Conservation (phyloP, 1,140 invertebrate species). For the Ridgeia piscesae region DNA sequence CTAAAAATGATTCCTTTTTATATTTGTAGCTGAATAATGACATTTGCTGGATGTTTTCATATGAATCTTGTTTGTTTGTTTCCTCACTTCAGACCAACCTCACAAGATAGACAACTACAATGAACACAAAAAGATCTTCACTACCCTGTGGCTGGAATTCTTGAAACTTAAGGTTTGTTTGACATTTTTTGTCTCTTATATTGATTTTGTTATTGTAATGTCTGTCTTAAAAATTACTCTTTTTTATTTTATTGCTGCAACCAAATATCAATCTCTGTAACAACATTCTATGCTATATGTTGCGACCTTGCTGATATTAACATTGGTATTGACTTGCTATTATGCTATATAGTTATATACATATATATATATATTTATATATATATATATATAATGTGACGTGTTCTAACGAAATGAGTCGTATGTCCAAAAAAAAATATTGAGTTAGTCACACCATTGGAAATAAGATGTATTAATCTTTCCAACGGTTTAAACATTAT, state of each 20-base stretch:
- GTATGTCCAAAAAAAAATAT: too few relatives aligned
- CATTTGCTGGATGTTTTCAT: neutral
- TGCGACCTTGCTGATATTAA: neutral
- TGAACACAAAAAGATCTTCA: slow-evolving; percentile 50
- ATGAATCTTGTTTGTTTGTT: neutral
- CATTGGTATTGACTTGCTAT: too few relatives aligned
- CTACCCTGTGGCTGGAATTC: slow-evolving; percentile 68
- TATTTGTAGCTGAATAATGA: neutral
- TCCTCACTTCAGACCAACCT: neutral
- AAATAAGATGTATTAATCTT: too few relatives aligned
- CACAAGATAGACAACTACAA: slow-evolving; percentile 34
- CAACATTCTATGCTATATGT: neutral
- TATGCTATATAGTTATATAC: too few relatives aligned
- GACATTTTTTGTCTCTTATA: neutral
- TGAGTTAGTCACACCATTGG: too few relatives aligned
- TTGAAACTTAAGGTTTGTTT: slow-evolving; percentile 55
- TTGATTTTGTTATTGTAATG: neutral
- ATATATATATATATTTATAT: too few relatives aligned
- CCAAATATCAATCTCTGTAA: neutral
- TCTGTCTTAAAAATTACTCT: neutral
- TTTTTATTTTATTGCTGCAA: neutral
- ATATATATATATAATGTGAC: too few relatives aligned
- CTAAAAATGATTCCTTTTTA: neutral
- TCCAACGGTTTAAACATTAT: too few relatives aligned
- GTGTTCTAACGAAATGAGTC: too few relatives aligned